phyloP scores from a whole-genome alignment of 2,888 invertebrate genomes.

The Seira ritae region DNA sequence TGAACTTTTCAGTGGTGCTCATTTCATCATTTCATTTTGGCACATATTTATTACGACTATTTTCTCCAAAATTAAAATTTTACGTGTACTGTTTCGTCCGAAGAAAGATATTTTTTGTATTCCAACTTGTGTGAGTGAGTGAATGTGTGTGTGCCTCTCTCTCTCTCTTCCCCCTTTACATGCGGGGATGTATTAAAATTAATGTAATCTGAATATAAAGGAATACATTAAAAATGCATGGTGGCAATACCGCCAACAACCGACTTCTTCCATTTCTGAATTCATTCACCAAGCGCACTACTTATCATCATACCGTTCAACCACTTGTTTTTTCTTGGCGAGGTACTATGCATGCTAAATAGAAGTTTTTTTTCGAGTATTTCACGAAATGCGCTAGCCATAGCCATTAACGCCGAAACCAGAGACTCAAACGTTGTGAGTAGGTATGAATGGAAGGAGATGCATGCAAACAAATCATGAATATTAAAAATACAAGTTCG shows the following conservation, averaged over 20 bases:
- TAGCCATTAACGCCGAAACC: conserved; percentile 43
- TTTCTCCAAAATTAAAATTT: conserved; percentile 58
- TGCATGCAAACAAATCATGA: conserved; percentile 47
- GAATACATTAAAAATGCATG: conserved; percentile 8
- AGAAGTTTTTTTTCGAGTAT: background rate
- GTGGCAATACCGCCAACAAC: background rate
- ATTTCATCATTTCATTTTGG: conserved; percentile 48
- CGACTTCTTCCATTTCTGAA: background rate
- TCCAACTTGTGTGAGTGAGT: too few species aligned
- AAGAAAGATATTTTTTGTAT: too few species aligned
- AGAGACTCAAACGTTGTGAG: too few species aligned
- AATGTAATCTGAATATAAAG: background rate
- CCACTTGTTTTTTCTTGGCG: conserved; percentile 2
- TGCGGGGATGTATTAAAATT: too few species aligned
- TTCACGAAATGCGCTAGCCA: too few species aligned
- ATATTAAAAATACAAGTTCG: conserved; percentile 44
- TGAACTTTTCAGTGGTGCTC: conserved; percentile 40
- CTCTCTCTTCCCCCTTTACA: too few species aligned
- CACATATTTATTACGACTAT: conserved; percentile 29
- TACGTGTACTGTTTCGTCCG: conserved; percentile 9
- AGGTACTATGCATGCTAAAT: conserved; percentile 4
- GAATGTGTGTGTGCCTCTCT: too few species aligned
- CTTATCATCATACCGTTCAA: conserved; percentile 3
- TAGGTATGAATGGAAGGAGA: too few species aligned
- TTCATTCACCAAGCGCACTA: background rate